phyloP scores from a whole-genome alignment of 2,797 vertebrate genomes.

The Diplodus puntazzo region DNA sequence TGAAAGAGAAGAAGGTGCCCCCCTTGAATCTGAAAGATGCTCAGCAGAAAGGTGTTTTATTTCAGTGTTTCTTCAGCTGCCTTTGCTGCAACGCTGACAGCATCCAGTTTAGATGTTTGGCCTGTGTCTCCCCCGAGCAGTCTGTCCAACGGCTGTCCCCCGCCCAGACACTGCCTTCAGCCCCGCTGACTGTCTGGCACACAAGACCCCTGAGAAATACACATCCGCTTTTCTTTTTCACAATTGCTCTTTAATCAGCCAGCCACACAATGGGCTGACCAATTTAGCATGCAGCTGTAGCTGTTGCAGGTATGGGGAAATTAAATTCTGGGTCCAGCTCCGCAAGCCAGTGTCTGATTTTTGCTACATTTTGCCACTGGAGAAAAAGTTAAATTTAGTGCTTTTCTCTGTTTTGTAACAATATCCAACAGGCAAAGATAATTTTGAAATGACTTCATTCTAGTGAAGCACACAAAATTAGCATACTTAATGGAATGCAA shows the following conservation, averaged over 20 bases:
- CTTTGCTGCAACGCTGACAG: constrained; percentile 82
- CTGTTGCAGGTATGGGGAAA: constrained; percentile 31
- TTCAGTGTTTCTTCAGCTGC: constrained; percentile 90
- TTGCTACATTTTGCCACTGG: constrained; percentile 23
- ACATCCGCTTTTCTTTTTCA: constrained; percentile 45
- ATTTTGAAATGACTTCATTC: constrained; percentile 52
- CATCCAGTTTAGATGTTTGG: constrained; percentile 78
- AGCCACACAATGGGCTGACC: constrained; percentile 38
- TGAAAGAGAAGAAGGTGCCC: constrained; percentile 73
- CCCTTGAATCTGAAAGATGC: constrained; percentile 73
- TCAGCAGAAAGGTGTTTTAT: constrained; percentile 79
- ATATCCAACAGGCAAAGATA: constrained; percentile 35
- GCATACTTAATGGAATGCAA: constrained; percentile 18
- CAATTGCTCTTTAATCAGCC: constrained; percentile 69
- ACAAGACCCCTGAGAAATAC: constrained; percentile 62
- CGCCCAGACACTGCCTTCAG: constrained; percentile 60
- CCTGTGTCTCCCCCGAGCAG: constrained; percentile 75
- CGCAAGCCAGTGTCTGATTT: constrained; percentile 1
- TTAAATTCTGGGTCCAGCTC: constrained; percentile 31
- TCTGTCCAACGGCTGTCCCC: constrained; percentile 74
- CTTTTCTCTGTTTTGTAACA: constrained; percentile 27
- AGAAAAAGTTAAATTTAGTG: constrained; percentile 29
- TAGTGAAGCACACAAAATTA: constrained; percentile 38
- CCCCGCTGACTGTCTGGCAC: constrained; percentile 56
- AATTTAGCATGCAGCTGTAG: constrained; percentile 52